Evolutionary conservation across 1,140 invertebrate species (phyloP).

Genomic region (Plectrocnemia conspersa): DNA sequence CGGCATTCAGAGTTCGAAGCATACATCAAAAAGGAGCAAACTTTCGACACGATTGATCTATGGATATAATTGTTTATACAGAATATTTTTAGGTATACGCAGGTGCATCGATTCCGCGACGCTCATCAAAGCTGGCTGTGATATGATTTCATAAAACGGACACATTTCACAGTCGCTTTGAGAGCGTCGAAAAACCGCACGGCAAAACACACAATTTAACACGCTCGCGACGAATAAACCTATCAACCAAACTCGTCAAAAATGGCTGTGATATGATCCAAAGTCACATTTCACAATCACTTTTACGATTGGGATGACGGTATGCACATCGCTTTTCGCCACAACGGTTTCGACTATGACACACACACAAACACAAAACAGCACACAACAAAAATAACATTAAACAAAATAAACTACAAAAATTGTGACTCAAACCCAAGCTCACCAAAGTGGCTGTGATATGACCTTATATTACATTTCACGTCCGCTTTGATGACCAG

Average conservation of each 20-base stretch:
- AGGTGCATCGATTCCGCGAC: slow-evolving; percentile 44
- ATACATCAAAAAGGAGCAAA: slow-evolving; percentile 10
- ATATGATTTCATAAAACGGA: slow-evolving; percentile 63
- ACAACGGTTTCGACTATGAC: not conserved
- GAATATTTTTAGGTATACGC: too few species aligned
- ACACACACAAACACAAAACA: too few species aligned
- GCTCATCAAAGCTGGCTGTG: slow-evolving; percentile 85
- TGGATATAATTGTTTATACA: too few species aligned
- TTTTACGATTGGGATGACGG: slow-evolving; percentile 62
- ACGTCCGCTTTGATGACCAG: slow-evolving; percentile 68
- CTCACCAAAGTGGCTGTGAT: slow-evolving; percentile 82
- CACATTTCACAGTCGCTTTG: slow-evolving; percentile 64
- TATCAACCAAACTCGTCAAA: slow-evolving; percentile 71
- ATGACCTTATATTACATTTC: slow-evolving; percentile 60
- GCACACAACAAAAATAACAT: not conserved
- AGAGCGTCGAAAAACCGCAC: slow-evolving; percentile 48
- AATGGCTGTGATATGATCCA: slow-evolving; percentile 83
- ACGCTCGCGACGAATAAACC: slow-evolving; percentile 20
- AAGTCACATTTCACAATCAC: slow-evolving; percentile 74
- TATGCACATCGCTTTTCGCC: not conserved
- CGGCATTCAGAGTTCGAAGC: too few species aligned
- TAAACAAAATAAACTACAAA: not conserved
- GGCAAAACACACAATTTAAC: not conserved
- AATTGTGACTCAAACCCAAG: slow-evolving; percentile 44
- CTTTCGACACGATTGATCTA: not conserved